Evolutionary conservation across 37 sponge, comb jelly and placozoan genomes (phyloP).

Genomic region (Theonella swinhoei): DNA sequence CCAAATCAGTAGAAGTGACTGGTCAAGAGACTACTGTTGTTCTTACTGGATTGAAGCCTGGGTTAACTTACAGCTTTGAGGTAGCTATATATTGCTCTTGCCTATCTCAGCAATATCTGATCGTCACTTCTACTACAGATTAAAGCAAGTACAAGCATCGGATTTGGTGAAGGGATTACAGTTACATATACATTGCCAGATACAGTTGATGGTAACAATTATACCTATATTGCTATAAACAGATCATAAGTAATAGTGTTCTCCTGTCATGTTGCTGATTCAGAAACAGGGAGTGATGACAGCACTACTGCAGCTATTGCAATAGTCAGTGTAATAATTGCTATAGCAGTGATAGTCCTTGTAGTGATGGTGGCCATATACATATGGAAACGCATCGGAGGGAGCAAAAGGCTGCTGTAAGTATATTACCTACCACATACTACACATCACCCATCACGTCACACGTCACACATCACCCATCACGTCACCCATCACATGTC

Average conservation of each 20-base stretch:
- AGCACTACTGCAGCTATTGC: not conserved
- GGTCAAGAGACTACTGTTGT: not conserved
- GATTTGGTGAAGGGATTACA: not conserved
- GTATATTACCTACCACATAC: too few species aligned
- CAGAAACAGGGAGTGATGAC: not conserved
- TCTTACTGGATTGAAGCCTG: not conserved
- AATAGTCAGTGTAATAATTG: too few species aligned
- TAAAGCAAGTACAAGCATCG: not conserved
- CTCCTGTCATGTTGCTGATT: not conserved
- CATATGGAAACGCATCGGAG: too few species aligned
- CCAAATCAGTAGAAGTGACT: not conserved
- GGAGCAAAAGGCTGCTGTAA: too few species aligned
- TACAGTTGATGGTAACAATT: not conserved
- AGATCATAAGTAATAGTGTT: too few species aligned
- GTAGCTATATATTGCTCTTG: not conserved
- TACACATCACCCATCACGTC: too few species aligned
- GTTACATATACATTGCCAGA: not conserved
- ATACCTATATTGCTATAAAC: not conserved
- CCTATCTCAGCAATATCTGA: not conserved
- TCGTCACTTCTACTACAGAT: too few species aligned
- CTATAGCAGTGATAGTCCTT: too few species aligned
- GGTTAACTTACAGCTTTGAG: not conserved
- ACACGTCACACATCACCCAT: too few species aligned
- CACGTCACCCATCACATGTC: too few species aligned
- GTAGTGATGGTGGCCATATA: too few species aligned